Conservation (phyloP, 2,888 invertebrate genomes). For the Micoletzkya japonica region DNA sequence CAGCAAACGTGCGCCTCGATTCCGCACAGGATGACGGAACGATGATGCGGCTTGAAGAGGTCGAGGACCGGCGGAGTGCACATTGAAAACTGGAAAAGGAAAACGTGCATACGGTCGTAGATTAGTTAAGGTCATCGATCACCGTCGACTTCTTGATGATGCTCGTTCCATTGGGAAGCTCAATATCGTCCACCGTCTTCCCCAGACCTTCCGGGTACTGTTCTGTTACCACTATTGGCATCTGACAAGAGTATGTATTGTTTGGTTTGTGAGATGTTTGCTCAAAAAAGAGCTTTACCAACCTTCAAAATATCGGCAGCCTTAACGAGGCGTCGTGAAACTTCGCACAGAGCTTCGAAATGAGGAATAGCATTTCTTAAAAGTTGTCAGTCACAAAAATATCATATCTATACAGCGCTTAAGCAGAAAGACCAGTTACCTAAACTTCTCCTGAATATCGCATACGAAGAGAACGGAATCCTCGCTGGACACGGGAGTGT, state of each 20-base stretch:
- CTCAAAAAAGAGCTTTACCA: not conserved
- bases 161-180: constrained; percentile 56
- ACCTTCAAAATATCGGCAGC: constrained; percentile 67
- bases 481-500: constrained; percentile 65
- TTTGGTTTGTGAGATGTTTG: no score
- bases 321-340: constrained; percentile 67
- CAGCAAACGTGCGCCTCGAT: constrained; percentile 72
- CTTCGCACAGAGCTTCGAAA: constrained; percentile 76
- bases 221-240: constrained; percentile 69
- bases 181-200: constrained; percentile 68
- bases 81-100: constrained; percentile 69
- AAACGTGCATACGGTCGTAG: not conserved
- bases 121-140: not conserved
- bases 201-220: constrained; percentile 73
- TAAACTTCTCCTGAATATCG: constrained; percentile 82
- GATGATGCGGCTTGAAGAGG: constrained; percentile 60
- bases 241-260: constrained; percentile 29
- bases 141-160: constrained; percentile 57
- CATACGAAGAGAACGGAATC: constrained; percentile 79
- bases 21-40: constrained; percentile 67
- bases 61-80: constrained; percentile 67
- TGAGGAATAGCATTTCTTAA: constrained; percentile 74
- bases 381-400: not conserved
- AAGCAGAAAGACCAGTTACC: constrained; percentile 39
- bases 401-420: not conserved